phyloP scores from a whole-genome alignment of 2,113 vertebrate species.

The Pipra filicauda region DNA sequence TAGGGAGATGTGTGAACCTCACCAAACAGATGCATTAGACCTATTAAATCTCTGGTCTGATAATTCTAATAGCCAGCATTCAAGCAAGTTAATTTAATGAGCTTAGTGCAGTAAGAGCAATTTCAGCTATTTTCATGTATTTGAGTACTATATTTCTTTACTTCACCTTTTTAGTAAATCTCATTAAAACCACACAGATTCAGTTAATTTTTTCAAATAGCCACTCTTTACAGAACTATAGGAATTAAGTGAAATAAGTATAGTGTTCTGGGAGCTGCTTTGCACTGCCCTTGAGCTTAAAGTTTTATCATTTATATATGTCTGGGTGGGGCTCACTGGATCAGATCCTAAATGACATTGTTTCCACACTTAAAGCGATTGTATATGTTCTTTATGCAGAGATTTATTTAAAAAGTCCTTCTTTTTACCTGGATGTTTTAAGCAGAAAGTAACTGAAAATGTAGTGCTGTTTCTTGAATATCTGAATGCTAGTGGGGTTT shows the following conservation, averaged over 20 bases:
- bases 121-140: slow-evolving; percentile 33
- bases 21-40: not conserved
- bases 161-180: slow-evolving; percentile 32
- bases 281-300: not conserved
- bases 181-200: not conserved
- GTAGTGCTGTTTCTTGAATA: not conserved
- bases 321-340: not conserved
- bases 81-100: slow-evolving; percentile 25
- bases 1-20: not conserved
- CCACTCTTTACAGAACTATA: not conserved
- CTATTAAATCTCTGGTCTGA: slow-evolving; percentile 16
- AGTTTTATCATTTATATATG: not conserved
- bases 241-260: slow-evolving; percentile 5
- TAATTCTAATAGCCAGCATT: slow-evolving; percentile 17
- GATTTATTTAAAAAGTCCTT: not conserved
- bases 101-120: not conserved
- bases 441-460: not conserved
- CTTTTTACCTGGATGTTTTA: not conserved
- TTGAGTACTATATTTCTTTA: slow-evolving; percentile 2
- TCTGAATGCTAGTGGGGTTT: not conserved
- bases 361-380: not conserved
- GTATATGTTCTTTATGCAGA: not conserved
- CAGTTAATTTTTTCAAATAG: slow-evolving; percentile 16
- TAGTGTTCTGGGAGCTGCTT: not conserved
- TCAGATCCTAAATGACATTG: not conserved